Percentiles rank a stretch among this genome's conserved stretches.
phyloP scores from a whole-genome alignment of 2,797 vertebrate species.

The Uromys caudimaculatus region DNA sequence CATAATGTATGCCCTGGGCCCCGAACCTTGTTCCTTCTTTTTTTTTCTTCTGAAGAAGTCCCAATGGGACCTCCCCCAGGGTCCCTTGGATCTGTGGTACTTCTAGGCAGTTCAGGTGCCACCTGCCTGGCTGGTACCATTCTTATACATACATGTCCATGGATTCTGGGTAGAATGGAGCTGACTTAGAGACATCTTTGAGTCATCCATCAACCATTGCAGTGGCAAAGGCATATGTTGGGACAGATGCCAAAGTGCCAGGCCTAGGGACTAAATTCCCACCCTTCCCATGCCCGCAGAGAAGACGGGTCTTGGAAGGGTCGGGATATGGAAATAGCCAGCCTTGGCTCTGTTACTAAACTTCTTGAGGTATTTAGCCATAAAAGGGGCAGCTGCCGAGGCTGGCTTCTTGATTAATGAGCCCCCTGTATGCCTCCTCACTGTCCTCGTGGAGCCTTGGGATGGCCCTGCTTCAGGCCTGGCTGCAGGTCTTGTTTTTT shows the following conservation, averaged over 20 bases:
- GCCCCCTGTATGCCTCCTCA: background rate
- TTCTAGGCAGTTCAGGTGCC: background rate
- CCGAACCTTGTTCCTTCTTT: background rate
- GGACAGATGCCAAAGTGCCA: background rate
- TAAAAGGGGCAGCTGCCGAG: conserved; percentile 76
- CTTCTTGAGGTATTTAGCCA: conserved; percentile 68
- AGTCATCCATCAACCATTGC: accelerated
- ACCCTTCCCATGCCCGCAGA: background rate
- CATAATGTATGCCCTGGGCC: background rate
- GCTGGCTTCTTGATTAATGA: conserved; percentile 66
- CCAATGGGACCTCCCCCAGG: accelerated
- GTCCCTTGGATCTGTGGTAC: background rate
- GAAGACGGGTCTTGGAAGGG: background rate
- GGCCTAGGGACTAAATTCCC: background rate
- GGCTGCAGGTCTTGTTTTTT: background rate
- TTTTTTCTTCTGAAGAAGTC: background rate
- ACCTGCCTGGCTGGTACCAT: background rate
- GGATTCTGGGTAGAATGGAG: background rate
- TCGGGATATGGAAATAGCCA: conserved; percentile 11
- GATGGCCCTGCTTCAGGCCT: background rate
- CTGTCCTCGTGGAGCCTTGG: background rate
- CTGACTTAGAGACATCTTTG: background rate
- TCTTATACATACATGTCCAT: background rate
- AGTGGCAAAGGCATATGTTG: accelerated
- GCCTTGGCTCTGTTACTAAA: conserved; percentile 69